Evolutionary conservation across 53 echinoderm and acorn worm genomes (phyloP).

Genomic region (Stichopus horrens): DNA sequence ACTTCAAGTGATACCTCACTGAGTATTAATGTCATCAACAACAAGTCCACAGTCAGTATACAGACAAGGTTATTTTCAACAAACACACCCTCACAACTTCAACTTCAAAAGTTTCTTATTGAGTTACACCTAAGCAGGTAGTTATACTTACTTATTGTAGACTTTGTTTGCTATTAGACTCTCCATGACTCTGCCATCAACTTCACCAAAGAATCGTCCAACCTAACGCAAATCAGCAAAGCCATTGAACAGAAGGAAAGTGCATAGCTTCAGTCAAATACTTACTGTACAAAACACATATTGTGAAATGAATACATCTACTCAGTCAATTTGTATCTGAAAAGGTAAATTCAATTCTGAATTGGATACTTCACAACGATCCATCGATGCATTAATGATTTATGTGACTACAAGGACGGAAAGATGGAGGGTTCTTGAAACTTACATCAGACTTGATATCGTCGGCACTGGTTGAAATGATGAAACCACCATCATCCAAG

Average conservation of each 20-base stretch:
- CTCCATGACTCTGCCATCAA: slow-evolving; percentile 80
- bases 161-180: slow-evolving; percentile 51
- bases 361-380: no score
- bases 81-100: no score
- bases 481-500: slow-evolving; percentile 89
- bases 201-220: slow-evolving; percentile 83
- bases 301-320: not conserved
- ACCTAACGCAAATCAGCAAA: slow-evolving; percentile 58
- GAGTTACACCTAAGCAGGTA: no score
- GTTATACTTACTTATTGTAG: slow-evolving; percentile 58
- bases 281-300: not conserved
- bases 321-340: no score
- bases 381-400: no score
- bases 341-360: no score
- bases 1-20: no score
- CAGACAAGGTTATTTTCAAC: no score
- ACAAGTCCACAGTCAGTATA: no score
- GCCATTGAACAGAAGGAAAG: not conserved
- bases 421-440: not conserved
- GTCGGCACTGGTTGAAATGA: slow-evolving; percentile 74
- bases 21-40: no score
- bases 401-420: no score
- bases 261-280: not conserved
- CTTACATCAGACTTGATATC: slow-evolving; percentile 13
- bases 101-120: no score